Evolutionary conservation across 1,140 invertebrate genomes (phyloP).

Genomic region (Tetramorium parvispinum): DNA sequence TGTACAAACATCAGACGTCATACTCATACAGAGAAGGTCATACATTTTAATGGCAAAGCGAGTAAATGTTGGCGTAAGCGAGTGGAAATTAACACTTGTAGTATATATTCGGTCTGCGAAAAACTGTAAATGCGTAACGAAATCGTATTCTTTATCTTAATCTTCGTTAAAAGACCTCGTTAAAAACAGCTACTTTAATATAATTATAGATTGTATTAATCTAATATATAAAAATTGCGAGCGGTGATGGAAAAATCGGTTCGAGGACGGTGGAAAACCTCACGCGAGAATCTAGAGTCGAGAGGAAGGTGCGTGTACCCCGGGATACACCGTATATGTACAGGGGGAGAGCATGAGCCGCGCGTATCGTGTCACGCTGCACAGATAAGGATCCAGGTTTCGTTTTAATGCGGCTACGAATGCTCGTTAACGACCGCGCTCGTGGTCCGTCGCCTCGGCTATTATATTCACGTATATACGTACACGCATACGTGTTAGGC

Average conservation of each 20-base stretch:
- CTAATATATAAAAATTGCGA: conserved; percentile 24
- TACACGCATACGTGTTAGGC: conserved; percentile 19
- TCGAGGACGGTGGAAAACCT: not conserved
- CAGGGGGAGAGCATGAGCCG: conserved; percentile 61
- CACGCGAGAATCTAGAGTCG: conserved; percentile 19
- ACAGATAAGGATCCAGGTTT: conserved; percentile 78
- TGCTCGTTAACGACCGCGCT: conserved; percentile 68
- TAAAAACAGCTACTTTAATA: not conserved
- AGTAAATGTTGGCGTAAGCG: not conserved
- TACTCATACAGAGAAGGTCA: not conserved
- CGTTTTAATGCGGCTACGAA: conserved; percentile 69
- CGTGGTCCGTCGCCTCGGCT: conserved; percentile 59
- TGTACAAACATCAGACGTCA: not conserved
- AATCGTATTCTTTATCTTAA: not conserved
- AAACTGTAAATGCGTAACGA: not conserved
- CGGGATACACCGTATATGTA: conserved; percentile 37
- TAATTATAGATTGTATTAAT: conserved; percentile 16
- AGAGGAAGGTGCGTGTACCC: not conserved
- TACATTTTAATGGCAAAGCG: not conserved
- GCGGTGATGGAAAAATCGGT: not conserved
- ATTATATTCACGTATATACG: conserved; percentile 60
- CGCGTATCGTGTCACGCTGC: conserved; percentile 76
- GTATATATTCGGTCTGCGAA: no score
- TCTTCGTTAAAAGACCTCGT: not conserved
- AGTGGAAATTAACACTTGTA: conserved; percentile 1